phyloP scores from a whole-genome alignment of 2,797 vertebrate genomes.

The Microchirus variegatus region DNA sequence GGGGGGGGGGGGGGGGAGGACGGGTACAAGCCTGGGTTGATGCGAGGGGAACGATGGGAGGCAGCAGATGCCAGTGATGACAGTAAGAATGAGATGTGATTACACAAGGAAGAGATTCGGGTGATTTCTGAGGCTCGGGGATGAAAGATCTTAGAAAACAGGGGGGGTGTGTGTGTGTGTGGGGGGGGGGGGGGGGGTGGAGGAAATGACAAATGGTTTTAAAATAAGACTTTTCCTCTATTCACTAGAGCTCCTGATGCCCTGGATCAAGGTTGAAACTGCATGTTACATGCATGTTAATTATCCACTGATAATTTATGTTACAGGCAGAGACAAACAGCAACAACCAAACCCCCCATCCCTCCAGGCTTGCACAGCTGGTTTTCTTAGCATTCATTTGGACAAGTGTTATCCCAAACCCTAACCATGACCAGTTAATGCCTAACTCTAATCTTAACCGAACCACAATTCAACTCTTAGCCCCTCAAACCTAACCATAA shows the following conservation, averaged over 20 bases:
- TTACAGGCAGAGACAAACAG: constrained; percentile 37
- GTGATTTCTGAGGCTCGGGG: constrained; percentile 25
- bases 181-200: too few relatives aligned
- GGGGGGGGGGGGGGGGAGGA: too few relatives aligned
- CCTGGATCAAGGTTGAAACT: constrained; percentile 51
- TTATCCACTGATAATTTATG: constrained; percentile 52
- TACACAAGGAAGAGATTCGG: constrained; percentile 38
- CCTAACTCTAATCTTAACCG: too few relatives aligned
- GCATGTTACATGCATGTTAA: constrained; percentile 48
- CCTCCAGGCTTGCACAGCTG: too few relatives aligned
- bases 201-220: constrained; percentile 31
- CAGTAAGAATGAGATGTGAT: constrained; percentile 26
- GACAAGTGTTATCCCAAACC: too few relatives aligned
- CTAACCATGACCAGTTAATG: too few relatives aligned
- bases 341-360: not conserved
- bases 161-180: too few relatives aligned
- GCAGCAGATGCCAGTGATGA: constrained; percentile 17
- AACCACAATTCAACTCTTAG: too few relatives aligned
- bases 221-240: constrained; percentile 35
- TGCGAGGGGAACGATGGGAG: not conserved
- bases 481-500: too few relatives aligned
- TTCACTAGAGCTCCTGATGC: constrained; percentile 23
- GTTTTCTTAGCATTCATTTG: too few relatives aligned
- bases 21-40: not conserved
- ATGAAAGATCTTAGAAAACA: too few relatives aligned